These are phyloP conservation scores for Pyrocephalus nanus DNA, from an alignment of 2,797 vertebrate genomes.

Conservation along the genomic window DNA sequence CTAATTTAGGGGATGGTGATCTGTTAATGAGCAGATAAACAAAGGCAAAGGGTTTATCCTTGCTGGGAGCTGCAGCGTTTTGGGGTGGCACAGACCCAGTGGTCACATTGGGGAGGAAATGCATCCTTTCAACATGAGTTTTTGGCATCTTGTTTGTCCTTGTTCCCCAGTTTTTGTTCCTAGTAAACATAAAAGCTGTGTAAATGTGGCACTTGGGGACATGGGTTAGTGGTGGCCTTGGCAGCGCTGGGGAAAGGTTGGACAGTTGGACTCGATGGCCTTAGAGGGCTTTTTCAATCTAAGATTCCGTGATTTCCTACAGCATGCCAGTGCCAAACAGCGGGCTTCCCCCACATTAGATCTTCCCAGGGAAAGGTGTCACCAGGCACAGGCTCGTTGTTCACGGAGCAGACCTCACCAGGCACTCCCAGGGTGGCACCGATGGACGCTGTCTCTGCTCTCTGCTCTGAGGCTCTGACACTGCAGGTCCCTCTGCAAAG, in stretches of 20 bases:
- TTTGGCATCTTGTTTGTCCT: not conserved
- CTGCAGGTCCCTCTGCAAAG: accelerated
- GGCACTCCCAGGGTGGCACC: accelerated
- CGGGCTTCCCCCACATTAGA: accelerated
- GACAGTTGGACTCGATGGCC: accelerated
- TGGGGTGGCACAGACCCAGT: not conserved
- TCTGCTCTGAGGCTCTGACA: accelerated
- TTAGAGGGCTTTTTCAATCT: not conserved
- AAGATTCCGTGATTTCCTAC: not conserved
- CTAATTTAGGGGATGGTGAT: not conserved
- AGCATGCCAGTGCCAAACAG: accelerated
- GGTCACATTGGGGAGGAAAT: accelerated
- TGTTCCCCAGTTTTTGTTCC: not conserved
- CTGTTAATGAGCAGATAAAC: not conserved
- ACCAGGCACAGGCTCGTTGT: accelerated
- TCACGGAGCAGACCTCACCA: accelerated
- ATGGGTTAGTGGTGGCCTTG: accelerated
- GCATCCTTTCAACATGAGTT: accelerated
- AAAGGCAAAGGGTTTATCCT: not conserved
- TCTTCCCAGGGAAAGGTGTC: accelerated
- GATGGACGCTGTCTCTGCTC: accelerated
- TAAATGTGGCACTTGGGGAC: not conserved
- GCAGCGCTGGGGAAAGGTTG: not conserved
- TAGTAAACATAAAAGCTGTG: not conserved
- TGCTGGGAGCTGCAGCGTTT: not conserved